Percentiles rank a stretch among this genome's conserved stretches.
Conservation (phyloP, 2,888 invertebrate genomes). For the Eustalomyia histrio region DNA sequence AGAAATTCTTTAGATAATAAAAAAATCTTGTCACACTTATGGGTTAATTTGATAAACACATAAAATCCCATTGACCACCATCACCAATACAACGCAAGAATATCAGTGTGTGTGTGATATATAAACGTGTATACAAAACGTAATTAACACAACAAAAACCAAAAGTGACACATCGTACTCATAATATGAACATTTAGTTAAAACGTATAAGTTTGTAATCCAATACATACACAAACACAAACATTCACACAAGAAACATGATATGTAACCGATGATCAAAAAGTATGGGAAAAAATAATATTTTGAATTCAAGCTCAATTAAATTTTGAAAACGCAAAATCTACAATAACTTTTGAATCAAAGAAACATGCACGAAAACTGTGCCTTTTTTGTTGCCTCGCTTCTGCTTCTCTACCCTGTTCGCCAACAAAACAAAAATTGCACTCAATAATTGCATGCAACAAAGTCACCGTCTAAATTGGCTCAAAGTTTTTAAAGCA, state of each 20-base stretch:
- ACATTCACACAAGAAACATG: neutral
- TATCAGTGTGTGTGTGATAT: neutral
- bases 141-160: conserved; percentile 49
- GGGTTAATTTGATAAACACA: neutral
- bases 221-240: too few species aligned
- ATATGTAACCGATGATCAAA: neutral
- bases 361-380: too few species aligned
- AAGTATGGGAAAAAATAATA: neutral
- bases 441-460: too few species aligned
- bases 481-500: too few species aligned
- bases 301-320: too few species aligned
- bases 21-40: neutral
- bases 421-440: too few species aligned
- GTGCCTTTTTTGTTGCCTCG: too few species aligned
- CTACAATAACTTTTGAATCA: too few species aligned
- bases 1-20: neutral
- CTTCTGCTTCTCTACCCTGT: too few species aligned
- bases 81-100: neutral
- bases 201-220: neutral
- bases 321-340: too few species aligned
- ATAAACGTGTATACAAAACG: conserved; percentile 6
- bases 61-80: neutral
- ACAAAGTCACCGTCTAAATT: too few species aligned
- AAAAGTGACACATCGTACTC: conserved; percentile 35
- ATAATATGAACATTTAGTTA: conserved; percentile 16